Evolutionary conservation across 2,888 invertebrate genomes (phyloP), one percentile per base, ranked within the genome.

Genomic region (Oscheius sp.): DNA sequence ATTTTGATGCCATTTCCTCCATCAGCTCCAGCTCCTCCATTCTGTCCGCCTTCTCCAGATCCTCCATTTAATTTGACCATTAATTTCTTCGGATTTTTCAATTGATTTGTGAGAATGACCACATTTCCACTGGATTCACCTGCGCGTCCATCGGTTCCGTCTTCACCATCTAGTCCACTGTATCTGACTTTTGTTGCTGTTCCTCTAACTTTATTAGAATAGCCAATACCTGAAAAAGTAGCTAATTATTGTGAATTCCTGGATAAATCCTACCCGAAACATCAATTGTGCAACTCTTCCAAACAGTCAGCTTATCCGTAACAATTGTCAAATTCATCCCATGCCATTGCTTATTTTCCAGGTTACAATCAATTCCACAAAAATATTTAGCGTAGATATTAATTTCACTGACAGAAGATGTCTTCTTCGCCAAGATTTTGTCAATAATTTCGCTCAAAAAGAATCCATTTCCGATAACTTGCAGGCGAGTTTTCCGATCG

Each of bases 261-360:
- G 18, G 12, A 18, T 6, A 21, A 12, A 18, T 16, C 58, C 21
- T n/a, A 70, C 70, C 70, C 9, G 70, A 70, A 3, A 70, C 70
- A 46, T 70, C 49, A 27, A 70, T 58, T 5, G 23, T 43, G 12
- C 41, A 35, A 3, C 49, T 13, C 46, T 70, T 70, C 27, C 41
- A 55, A 21, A 70, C 35, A 35, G 55, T 46, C 23, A 70, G 18
- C 18, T 70, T 56, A 6, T 58, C 70, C 6, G 70, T 46, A 0
- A 59, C 29, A 23, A 70, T 56, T 16, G 53, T 35, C 5, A 70
- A 23, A n/a, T 70, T 70, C n/a, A 55, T 70, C 9, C 70, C 70
- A 43, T 70, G 46, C 45, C 56, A 58, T 13, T 41, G 3, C n/a
- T 25, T 23, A n/a, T 59, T 59, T 25, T 43, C 45, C 16, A 70